phyloP scores from a whole-genome alignment of 2,113 vertebrate genomes.

The Hippocampus zosterae region DNA sequence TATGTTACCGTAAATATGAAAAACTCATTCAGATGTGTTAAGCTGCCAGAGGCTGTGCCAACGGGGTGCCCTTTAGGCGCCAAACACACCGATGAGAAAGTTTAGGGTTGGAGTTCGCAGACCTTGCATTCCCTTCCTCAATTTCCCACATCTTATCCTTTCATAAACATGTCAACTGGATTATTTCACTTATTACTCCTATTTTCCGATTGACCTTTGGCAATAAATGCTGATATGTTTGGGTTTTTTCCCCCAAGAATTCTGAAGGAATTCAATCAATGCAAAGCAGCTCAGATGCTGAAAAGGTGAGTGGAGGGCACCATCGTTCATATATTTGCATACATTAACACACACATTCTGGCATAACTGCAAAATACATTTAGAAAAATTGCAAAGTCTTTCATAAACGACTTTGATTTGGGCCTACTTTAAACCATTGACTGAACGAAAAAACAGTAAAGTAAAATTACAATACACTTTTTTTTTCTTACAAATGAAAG shows the following conservation, averaged over 20 bases:
- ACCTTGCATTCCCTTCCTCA: not conserved
- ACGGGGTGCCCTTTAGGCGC: conserved; percentile 32
- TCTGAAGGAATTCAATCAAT: not conserved
- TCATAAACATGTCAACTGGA: not conserved
- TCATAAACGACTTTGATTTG: not conserved
- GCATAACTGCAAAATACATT: not conserved
- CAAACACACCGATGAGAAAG: conserved; percentile 10
- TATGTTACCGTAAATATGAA: conserved; percentile 35
- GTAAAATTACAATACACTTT: not conserved
- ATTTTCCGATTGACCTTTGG: not conserved
- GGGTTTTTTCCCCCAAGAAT: not conserved
- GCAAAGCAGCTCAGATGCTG: not conserved
- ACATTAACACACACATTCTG: not conserved
- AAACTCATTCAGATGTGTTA: not conserved
- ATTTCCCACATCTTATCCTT: not conserved
- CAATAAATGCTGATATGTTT: not conserved
- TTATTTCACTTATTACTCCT: not conserved
- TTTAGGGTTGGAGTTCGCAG: not conserved
- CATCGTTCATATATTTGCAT: not conserved
- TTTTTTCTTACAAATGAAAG: too few species aligned
- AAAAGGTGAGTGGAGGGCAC: not conserved
- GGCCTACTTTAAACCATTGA: not conserved
- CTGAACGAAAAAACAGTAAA: not conserved
- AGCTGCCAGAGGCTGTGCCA: not conserved
- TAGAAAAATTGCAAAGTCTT: not conserved